A percentile compares a stretch with the other conserved stretches of the same genome.
Conservation (phyloP, 2,113 vertebrate genomes). For the Bothrops jararaca region DNA sequence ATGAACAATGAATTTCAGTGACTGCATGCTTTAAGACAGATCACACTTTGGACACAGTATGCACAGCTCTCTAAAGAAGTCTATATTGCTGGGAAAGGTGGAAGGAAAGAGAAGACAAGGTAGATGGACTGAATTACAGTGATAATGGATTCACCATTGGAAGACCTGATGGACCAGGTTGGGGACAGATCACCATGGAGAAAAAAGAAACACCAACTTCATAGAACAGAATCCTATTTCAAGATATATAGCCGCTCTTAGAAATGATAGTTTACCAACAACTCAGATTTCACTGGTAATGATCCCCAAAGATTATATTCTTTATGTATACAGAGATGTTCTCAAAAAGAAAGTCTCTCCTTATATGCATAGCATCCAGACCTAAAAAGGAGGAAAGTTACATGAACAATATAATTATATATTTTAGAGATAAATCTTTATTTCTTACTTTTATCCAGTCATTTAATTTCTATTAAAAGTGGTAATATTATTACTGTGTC, state of each 20-base stretch:
- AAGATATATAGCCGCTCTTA: background rate
- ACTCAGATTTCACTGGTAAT: background rate
- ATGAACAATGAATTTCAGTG: background rate
- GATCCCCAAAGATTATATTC: background rate
- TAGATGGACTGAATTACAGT: background rate
- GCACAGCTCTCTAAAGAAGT: background rate
- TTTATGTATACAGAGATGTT: background rate
- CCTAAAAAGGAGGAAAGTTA: background rate
- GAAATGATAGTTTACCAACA: background rate
- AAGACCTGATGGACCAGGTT: background rate
- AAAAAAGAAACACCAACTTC: background rate
- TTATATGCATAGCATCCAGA: background rate
- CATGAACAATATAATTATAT: background rate
- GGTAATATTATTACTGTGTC: background rate
- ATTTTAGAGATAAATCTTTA: background rate
- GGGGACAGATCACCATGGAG: background rate
- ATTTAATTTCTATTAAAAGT: background rate
- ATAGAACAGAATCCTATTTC: background rate
- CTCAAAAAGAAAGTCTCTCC: background rate
- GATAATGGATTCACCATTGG: background rate
- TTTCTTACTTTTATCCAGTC: background rate
- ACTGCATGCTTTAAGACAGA: background rate
- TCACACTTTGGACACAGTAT: background rate
- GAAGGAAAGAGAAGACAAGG: background rate
- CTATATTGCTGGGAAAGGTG: background rate